Base-by-base conservation (phyloP, 2,888 invertebrate species). In the Ophion costatus region DNA sequence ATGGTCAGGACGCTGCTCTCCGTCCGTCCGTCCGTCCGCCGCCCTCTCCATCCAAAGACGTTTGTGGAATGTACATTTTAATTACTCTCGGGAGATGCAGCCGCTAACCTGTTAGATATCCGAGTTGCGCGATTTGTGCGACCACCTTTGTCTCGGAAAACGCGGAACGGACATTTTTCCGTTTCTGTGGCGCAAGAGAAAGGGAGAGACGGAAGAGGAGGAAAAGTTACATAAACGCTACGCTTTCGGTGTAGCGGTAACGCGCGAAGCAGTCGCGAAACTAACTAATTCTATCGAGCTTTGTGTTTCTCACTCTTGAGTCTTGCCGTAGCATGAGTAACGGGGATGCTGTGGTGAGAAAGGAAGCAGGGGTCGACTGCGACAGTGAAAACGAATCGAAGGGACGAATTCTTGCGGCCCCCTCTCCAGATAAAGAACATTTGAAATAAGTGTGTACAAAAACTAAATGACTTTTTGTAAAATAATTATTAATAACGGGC, bases 391-490 rank as follows among this genome's bases (percentile, higher is more conserved):
- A 78, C 5, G 56, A 29, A 33, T 33, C 2, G 29, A 71, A n/a
- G 33, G 56, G 9, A 57, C 56, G 71, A 57, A 42, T 33, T 9
- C 38, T 9, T n/a, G 2, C 9, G 9, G n/a, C 10, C 45, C 11
- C 45, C 45, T 45, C 45, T 10, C 2, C 45, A 42, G 64, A 51
- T 29, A 17, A 33, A 24, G 57, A 75, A 81, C 45, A 51, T 76
- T 63, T 29, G 51, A 51, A 69, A 66, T 33, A 57, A 75, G 67
- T 77, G 63, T 76, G 82, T 71, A 66, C 76, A 83, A 78, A 77
- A 71, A 64, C 64, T 71, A 45, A 78, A 78, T 66, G 61, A 78
- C 80, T 89, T 87, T 90, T 90, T 90, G 90, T 91, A 91, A 90
- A 86, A 90, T 91, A 89, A 80, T 81, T 63, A 80, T 67, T 67